phyloP scores from a whole-genome alignment of 2,797 vertebrate species.

The Taenioides sp. region DNA sequence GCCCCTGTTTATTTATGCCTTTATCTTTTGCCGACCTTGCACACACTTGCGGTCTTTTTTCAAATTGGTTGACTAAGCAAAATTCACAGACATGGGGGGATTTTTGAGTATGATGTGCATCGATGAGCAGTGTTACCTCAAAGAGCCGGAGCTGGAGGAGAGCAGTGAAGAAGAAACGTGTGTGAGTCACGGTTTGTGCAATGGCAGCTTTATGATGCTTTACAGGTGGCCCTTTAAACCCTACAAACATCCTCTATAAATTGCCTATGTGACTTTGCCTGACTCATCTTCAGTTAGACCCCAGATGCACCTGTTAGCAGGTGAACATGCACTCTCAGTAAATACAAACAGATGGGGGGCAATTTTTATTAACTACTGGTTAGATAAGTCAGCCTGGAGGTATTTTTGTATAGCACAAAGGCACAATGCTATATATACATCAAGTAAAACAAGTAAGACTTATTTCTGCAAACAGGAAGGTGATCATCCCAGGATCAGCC shows the following conservation, averaged over 20 bases:
- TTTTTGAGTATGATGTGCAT: slow-evolving; percentile 30
- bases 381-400: slow-evolving; percentile 33
- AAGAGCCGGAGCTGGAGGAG: slow-evolving; percentile 21
- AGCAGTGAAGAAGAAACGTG: slow-evolving; percentile 29
- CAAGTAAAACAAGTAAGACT: slow-evolving; percentile 53
- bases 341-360: not conserved
- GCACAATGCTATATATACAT: slow-evolving; percentile 42
- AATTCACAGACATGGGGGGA: slow-evolving; percentile 20
- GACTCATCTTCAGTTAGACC: slow-evolving; percentile 65
- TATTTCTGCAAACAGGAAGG: slow-evolving; percentile 59
- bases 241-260: slow-evolving; percentile 69
- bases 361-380: slow-evolving; percentile 9
- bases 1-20: slow-evolving; percentile 5
- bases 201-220: slow-evolving; percentile 65
- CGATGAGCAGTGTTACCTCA: slow-evolving; percentile 41
- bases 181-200: slow-evolving; percentile 62
- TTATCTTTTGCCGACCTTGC: slow-evolving; percentile 5
- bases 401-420: slow-evolving; percentile 38
- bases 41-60: not conserved
- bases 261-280: slow-evolving; percentile 59
- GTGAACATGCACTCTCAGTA: slow-evolving; percentile 13
- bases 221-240: slow-evolving; percentile 71
- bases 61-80: slow-evolving; percentile 16
- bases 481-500: slow-evolving; percentile 56
- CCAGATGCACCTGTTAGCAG: slow-evolving; percentile 54